phyloP scores from a whole-genome alignment of 2,888 invertebrate species.

The Anthrax anthrax region DNA sequence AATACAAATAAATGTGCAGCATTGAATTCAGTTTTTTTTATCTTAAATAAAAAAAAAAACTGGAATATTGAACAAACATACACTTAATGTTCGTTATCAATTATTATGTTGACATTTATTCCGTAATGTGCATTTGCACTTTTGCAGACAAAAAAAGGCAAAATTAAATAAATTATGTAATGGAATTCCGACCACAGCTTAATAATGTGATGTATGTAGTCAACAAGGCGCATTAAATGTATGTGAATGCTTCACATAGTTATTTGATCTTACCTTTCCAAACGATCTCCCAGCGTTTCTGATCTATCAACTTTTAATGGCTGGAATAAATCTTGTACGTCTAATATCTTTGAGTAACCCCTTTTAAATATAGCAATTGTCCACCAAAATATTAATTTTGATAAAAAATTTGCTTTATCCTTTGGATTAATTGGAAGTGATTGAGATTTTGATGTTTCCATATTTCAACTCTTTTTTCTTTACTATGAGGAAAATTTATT shows the following conservation, averaged over 20 bases:
- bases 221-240: not conserved
- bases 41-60: no score
- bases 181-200: no score
- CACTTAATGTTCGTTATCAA: no score
- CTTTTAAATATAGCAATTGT: slow-evolving; percentile 36
- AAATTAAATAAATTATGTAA: no score
- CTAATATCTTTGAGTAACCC: slow-evolving; percentile 36
- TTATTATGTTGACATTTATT: no score
- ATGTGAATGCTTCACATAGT: not conserved
- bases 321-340: slow-evolving; percentile 36
- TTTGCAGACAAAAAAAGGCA: no score
- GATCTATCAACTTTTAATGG: slow-evolving; percentile 37
- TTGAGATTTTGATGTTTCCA: slow-evolving; percentile 1
- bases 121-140: no score
- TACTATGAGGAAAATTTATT: no score
- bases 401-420: slow-evolving; percentile 34
- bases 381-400: slow-evolving; percentile 39
- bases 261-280: slow-evolving; percentile 34
- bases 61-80: no score
- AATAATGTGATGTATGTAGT: no score
- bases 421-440: slow-evolving; percentile 29
- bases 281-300: slow-evolving; percentile 33
- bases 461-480: not conserved
- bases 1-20: no score
- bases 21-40: no score